These are phyloP conservation scores for Oligia strigilis DNA, from an alignment of 2,888 invertebrate species.

Conservation along the genomic window DNA sequence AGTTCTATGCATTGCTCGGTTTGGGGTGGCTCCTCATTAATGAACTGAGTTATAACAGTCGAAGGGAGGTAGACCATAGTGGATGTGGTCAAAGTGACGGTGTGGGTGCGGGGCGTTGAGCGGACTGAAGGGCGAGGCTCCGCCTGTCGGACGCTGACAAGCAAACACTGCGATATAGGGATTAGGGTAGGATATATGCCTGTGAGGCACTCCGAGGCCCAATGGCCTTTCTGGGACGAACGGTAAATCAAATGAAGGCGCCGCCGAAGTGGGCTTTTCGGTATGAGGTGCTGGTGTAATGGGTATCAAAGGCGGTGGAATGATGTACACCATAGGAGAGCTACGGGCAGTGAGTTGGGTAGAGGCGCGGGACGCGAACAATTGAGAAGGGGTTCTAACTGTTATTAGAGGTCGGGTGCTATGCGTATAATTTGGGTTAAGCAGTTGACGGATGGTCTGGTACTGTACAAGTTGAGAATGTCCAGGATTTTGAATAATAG, in stretches of 20 bases:
- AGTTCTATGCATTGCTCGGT: no score
- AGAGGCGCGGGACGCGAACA: no score
- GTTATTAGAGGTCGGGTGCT: neutral
- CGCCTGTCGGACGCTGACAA: no score
- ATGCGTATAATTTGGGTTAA: neutral
- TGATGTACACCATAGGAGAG: no score
- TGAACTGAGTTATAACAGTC: fast-evolving
- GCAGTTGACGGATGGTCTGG: no score
- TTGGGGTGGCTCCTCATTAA: neutral
- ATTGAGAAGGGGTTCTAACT: no score
- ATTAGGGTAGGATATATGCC: neutral
- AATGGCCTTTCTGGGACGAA: neutral
- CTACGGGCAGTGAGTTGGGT: neutral
- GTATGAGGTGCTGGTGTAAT: no score
- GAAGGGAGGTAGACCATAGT: fast-evolving
- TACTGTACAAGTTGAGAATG: no score
- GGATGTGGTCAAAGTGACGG: neutral
- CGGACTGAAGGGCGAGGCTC: no score
- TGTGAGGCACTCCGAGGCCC: neutral
- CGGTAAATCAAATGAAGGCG: no score
- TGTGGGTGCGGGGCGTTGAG: constrained; percentile 1
- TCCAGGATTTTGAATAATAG: no score
- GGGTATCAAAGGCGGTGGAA: neutral
- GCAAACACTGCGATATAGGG: neutral
- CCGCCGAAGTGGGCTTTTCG: no score